Evolutionary conservation across 1,140 invertebrate genomes (phyloP).

Genomic region (Nasonia longicornis): DNA sequence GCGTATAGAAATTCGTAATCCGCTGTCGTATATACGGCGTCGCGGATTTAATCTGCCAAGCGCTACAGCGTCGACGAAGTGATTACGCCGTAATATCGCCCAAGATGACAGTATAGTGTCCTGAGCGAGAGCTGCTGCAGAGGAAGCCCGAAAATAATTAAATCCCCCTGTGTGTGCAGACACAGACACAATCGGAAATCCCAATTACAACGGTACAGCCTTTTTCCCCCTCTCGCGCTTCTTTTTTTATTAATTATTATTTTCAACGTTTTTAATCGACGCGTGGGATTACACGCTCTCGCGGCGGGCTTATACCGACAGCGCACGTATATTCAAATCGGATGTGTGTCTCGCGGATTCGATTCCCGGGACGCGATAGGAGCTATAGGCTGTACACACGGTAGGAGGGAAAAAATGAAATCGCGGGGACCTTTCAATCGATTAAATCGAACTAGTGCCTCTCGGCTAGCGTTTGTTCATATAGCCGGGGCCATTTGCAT

Average conservation of each 20-base stretch:
- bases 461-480: slow-evolving; percentile 34
- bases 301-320: not conserved
- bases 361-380: not conserved
- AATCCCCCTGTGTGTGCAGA: not conserved
- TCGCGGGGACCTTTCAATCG: slow-evolving; percentile 1
- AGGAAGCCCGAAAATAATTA: slow-evolving; percentile 39
- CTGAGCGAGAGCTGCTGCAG: not conserved
- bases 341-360: not conserved
- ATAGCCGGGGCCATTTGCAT: slow-evolving; percentile 53
- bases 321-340: not conserved
- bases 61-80: not conserved
- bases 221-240: not conserved
- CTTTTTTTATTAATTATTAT: slow-evolving; percentile 18
- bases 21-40: not conserved
- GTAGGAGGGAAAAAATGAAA: not conserved
- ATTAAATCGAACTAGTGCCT: slow-evolving; percentile 26
- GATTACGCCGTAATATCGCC: slow-evolving; percentile 39
- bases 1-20: slow-evolving; percentile 37
- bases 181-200: not conserved
- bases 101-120: slow-evolving; percentile 31
- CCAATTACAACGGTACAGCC: slow-evolving; percentile 20
- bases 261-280: slow-evolving; percentile 12
- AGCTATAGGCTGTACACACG: not conserved
- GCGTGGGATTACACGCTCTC: not conserved
- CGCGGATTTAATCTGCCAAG: slow-evolving; percentile 33